phyloP scores from a whole-genome alignment of 2,797 vertebrate genomes.

The Huso huso region DNA sequence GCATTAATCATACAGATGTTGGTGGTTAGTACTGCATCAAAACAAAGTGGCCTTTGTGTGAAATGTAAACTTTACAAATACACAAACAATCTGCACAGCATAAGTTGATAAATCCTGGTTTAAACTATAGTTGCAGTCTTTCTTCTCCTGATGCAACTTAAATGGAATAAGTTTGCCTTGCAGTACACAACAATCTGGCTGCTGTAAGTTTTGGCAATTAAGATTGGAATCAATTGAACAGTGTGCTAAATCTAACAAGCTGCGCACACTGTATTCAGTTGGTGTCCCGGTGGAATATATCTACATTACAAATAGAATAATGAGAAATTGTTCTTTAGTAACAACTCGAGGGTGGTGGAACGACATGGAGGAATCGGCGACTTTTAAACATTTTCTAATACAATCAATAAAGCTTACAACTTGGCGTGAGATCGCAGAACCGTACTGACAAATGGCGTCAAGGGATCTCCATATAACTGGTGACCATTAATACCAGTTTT shows the following conservation, averaged over 20 bases:
- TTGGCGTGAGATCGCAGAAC: conserved; percentile 13
- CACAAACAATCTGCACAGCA: too few species aligned
- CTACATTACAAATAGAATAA: conserved; percentile 11
- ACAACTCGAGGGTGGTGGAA: conserved; percentile 3
- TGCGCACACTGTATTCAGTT: background rate
- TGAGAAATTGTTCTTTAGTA: background rate
- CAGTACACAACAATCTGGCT: conserved; percentile 3
- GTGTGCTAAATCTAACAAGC: conserved; percentile 9
- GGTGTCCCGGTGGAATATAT: conserved; percentile 2
- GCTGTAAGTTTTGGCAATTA: conserved; percentile 16
- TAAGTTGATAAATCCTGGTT: too few species aligned
- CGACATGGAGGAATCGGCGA: conserved; percentile 7
- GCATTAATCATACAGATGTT: too few species aligned
- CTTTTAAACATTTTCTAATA: conserved; percentile 9
- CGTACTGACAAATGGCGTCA: conserved; percentile 20
- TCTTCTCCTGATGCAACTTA: conserved; percentile 35
- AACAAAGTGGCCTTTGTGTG: too few species aligned
- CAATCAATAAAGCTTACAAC: conserved; percentile 12
- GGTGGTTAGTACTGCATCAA: too few species aligned
- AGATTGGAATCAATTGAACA: conserved; percentile 21
- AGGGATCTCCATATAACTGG: conserved; percentile 12
- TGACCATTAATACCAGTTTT: conserved; percentile 11
- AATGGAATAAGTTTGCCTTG: background rate
- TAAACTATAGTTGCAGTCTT: conserved; percentile 16
- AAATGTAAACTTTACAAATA: too few species aligned